phyloP scores from a whole-genome alignment of 2,797 vertebrate genomes.

The Acanthornis magna region DNA sequence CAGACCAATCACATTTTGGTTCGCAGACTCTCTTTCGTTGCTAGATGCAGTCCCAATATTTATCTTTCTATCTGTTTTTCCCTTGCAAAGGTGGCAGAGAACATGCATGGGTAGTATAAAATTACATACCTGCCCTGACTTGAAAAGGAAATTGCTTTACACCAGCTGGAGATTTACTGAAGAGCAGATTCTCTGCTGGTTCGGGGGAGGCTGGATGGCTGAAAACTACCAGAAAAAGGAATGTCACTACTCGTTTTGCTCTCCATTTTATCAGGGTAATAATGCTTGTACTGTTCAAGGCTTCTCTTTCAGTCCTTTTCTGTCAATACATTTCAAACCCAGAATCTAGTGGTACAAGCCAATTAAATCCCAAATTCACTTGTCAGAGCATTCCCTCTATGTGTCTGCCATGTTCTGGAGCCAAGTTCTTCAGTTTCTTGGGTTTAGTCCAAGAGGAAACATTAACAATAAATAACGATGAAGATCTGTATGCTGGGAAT shows the following conservation, averaged over 20 bases:
- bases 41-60: not conserved
- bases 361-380: conserved; percentile 65
- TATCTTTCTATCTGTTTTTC: not conserved
- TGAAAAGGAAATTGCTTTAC: not conserved
- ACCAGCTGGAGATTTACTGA: not conserved
- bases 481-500: conserved; percentile 44
- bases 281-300: conserved; percentile 8
- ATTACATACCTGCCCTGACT: not conserved
- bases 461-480: conserved; percentile 56
- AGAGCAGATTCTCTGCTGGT: not conserved
- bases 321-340: conserved; percentile 58
- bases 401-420: conserved; percentile 50
- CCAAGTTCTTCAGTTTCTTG: conserved; percentile 61
- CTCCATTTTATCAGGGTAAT: conserved; percentile 32
- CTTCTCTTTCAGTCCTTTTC: conserved; percentile 37
- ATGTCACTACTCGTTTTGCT: not conserved
- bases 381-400: conserved; percentile 53
- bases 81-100: not conserved
- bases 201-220: not conserved
- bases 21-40: not conserved
- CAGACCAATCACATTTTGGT: not conserved
- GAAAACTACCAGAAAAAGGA: not conserved
- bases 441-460: conserved; percentile 53
- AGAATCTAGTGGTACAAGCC: conserved; percentile 25
- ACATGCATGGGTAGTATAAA: not conserved